Percentiles rank a stretch among this genome's conserved stretches.
These are phyloP conservation scores for Drosophila murphyi DNA, from an alignment of 1,140 invertebrate species.

Conservation along the genomic window DNA sequence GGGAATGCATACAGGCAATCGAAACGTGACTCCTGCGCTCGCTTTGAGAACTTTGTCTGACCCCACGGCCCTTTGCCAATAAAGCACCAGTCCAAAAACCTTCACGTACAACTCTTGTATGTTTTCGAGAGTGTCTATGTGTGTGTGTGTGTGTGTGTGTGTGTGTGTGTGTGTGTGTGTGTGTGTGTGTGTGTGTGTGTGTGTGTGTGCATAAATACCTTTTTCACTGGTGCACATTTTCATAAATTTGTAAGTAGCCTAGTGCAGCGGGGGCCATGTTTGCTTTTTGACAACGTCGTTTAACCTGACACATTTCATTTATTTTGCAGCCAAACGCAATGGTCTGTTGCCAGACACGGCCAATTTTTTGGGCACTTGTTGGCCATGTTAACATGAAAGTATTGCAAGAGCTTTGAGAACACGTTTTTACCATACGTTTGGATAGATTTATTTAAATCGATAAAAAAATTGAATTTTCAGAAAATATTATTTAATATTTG, in stretches of 20 bases:
- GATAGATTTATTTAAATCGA: background rate
- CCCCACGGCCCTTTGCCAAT: slow-evolving; percentile 43
- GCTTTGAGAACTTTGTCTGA: slow-evolving; percentile 35
- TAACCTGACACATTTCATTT: slow-evolving; percentile 56
- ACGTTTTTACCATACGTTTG: slow-evolving; percentile 19
- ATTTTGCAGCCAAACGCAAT: slow-evolving; percentile 30
- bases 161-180: background rate
- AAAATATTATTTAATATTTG: too few species aligned
- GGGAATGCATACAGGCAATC: slow-evolving; percentile 42
- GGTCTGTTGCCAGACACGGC: slow-evolving; percentile 26
- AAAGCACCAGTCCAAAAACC: slow-evolving; percentile 10
- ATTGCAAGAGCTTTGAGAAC: slow-evolving; percentile 1
- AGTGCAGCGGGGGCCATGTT: slow-evolving; percentile 11
- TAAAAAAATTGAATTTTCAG: background rate
- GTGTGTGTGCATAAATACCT: slow-evolving; percentile 29
- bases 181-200: background rate
- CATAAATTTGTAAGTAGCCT: slow-evolving; percentile 60
- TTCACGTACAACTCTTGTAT: background rate
- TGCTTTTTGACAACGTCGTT: slow-evolving; percentile 46
- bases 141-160: background rate
- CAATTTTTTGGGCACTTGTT: slow-evolving; percentile 23
- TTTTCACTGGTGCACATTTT: slow-evolving; percentile 32
- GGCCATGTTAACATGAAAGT: background rate
- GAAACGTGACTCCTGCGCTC: slow-evolving; percentile 56
- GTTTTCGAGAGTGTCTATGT: background rate